Percentiles rank a stretch among this genome's conserved stretches.
Conservation (phyloP, 35 echinoderm and acorn worm species). For the Ophiothrix spiculata region DNA sequence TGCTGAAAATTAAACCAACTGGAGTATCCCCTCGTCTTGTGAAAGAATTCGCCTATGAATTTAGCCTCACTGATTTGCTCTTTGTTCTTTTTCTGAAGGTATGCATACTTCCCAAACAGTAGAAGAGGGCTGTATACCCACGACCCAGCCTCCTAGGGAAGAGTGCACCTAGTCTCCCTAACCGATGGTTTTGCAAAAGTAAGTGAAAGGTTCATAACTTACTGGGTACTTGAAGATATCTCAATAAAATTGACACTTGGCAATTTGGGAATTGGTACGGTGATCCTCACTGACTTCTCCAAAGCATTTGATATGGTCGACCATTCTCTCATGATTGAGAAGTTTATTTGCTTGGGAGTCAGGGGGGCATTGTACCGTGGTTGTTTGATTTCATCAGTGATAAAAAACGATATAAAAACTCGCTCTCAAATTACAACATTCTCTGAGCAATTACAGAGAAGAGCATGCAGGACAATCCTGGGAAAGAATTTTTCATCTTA, state of each 20-base stretch:
- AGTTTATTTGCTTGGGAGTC: too few species aligned
- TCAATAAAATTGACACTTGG: neutral
- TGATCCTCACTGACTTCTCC: too few species aligned
- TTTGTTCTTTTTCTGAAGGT: neutral
- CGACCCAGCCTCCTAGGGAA: neutral
- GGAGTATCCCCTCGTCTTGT: neutral
- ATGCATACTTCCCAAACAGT: neutral
- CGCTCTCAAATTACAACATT: too few species aligned
- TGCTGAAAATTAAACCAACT: slow-evolving; percentile 9
- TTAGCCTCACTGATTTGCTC: neutral
- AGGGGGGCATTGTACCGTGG: too few species aligned
- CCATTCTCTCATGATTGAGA: too few species aligned
- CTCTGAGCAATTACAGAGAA: too few species aligned
- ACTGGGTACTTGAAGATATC: neutral
- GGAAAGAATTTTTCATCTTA: too few species aligned
- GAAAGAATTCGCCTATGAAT: slow-evolving; percentile 2
- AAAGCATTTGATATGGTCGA: too few species aligned
- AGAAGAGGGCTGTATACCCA: neutral
- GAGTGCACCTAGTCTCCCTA: neutral
- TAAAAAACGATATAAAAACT: too few species aligned
- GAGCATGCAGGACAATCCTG: too few species aligned
- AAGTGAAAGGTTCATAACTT: slow-evolving; percentile 3
- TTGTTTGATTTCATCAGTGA: too few species aligned
- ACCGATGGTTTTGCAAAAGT: slow-evolving; percentile 10
- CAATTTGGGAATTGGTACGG: too few species aligned